A percentile compares a stretch with the other conserved stretches of the same genome.
Evolutionary conservation across 2,888 invertebrate species (phyloP).

Genomic region (Eupeodes latifasciatus): DNA sequence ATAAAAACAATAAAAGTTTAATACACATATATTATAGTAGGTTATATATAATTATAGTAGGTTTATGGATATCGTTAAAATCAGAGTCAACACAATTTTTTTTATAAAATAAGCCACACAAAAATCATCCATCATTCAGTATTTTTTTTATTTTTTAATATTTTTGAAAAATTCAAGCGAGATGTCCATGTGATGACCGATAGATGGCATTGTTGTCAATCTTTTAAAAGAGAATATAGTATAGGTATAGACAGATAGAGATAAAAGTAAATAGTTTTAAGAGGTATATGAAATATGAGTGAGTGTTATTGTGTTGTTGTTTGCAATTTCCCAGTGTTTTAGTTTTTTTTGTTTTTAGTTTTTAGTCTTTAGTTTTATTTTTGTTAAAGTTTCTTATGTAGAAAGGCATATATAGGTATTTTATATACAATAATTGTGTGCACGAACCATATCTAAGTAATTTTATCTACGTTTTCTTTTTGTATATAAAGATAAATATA

Average conservation of each 20-base stretch:
- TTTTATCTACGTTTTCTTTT: constrained; percentile 52
- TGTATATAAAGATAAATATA: constrained; percentile 2
- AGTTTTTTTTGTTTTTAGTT: constrained; percentile 11
- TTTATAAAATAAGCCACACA: constrained; percentile 65
- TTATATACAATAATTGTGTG: constrained; percentile 10
- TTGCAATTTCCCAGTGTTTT: constrained; percentile 25
- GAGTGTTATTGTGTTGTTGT: constrained; percentile 49
- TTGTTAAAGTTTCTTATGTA: constrained; percentile 33
- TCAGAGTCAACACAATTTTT: constrained; percentile 65
- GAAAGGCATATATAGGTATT: neutral
- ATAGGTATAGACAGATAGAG: constrained; percentile 45
- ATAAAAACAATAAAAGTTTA: neutral
- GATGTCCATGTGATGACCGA: constrained; percentile 75
- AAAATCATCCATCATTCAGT: constrained; percentile 75
- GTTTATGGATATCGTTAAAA: constrained; percentile 44
- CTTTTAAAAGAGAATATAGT: constrained; percentile 72
- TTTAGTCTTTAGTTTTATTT: constrained; percentile 13
- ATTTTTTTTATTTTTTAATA: constrained; percentile 7
- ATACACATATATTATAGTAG: constrained; percentile 43
- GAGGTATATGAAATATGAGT: constrained; percentile 56
- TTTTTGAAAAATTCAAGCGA: constrained; percentile 51
- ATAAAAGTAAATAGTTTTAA: constrained; percentile 13
- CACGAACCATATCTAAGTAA: constrained; percentile 70
- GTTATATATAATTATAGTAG: constrained; percentile 10
- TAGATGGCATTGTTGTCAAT: constrained; percentile 75